Evolutionary conservation across 2,888 invertebrate genomes (phyloP), one percentile per base, ranked within the genome.

Genomic region (Amorpha juglandis): DNA sequence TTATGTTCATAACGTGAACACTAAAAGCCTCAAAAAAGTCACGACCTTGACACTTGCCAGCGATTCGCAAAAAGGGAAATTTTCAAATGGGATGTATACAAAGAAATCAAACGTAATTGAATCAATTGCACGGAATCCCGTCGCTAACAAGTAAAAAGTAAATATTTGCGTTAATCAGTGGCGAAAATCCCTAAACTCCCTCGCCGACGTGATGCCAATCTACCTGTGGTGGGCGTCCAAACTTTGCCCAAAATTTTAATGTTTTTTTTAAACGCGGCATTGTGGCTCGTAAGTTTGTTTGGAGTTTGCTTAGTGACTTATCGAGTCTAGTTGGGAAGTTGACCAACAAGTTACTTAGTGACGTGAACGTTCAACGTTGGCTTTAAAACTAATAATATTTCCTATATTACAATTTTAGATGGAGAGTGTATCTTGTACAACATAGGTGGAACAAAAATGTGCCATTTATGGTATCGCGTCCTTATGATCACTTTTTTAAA

Each of bases 81-180:
- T n/a, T n/a, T 27, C 12, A 63, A 63, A 63, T 63, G 2, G 16
- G 47, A 21, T 63, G 47, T 63, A 27, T 47, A 47, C 62, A 33
- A 63, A 63, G 45, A 53, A 63, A 64, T 64, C 27, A 53, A 42
- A 64, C 9, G 53, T 64, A 64, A 64, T 64, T 64, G 64, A 64
- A 64, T 64, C 64, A 64, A 64, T 64, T 52, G 52, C 42, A 53
- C 62, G 62, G 45, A 68, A 65, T 67, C 47, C 53, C 45, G 51
- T 14, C 52, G 64, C 69, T 66, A 74, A 73, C 70, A 74, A 74
- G 70, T 69, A 69, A 70, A 71, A 70, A 73, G 74, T 70, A 67
- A 75, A 74, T 76, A 69, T 76, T 76, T 72, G 74, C 67, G 62
- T 66, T 68, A 73, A 73, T 75, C 74, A 74, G 64, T 64, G 42